Evolutionary conservation across 2,113 vertebrate species (phyloP).

Genomic region (Cyprinodon variegatus): DNA sequence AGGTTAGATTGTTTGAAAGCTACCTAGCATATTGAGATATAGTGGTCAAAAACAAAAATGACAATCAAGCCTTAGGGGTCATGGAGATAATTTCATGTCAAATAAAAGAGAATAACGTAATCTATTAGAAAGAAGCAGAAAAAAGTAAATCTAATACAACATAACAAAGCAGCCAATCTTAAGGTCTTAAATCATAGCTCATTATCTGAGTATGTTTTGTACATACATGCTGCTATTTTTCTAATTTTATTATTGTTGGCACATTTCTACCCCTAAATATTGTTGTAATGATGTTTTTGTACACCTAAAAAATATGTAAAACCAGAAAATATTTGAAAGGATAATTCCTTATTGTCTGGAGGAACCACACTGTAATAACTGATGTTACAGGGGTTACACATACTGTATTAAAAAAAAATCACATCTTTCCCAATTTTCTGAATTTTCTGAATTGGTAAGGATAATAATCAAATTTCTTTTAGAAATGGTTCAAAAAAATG

Average conservation of each 20-base stretch:
- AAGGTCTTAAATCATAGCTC: background rate
- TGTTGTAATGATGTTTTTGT: too few species aligned
- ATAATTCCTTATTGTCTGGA: too few species aligned
- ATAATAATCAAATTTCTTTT: too few species aligned
- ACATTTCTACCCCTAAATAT: background rate
- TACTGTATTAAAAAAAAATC: too few species aligned
- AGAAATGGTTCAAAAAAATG: too few species aligned
- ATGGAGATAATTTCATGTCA: slow-evolving; percentile 14
- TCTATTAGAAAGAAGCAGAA: background rate
- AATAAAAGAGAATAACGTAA: slow-evolving; percentile 8
- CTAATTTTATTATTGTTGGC: slow-evolving; percentile 19
- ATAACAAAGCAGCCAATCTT: background rate
- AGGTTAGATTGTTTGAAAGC: slow-evolving; percentile 49
- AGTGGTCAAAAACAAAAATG: background rate
- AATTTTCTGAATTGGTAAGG: too few species aligned
- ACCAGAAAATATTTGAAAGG: too few species aligned
- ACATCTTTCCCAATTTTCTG: too few species aligned
- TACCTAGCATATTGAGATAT: slow-evolving; percentile 9
- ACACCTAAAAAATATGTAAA: too few species aligned
- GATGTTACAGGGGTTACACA: too few species aligned
- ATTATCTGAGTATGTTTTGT: background rate
- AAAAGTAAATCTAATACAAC: background rate
- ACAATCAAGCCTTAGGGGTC: slow-evolving; percentile 8
- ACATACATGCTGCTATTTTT: background rate
- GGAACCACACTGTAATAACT: too few species aligned